Base-by-base conservation (phyloP, 2,797 vertebrate genomes). In the Gobionotothen gibberifrons region DNA sequence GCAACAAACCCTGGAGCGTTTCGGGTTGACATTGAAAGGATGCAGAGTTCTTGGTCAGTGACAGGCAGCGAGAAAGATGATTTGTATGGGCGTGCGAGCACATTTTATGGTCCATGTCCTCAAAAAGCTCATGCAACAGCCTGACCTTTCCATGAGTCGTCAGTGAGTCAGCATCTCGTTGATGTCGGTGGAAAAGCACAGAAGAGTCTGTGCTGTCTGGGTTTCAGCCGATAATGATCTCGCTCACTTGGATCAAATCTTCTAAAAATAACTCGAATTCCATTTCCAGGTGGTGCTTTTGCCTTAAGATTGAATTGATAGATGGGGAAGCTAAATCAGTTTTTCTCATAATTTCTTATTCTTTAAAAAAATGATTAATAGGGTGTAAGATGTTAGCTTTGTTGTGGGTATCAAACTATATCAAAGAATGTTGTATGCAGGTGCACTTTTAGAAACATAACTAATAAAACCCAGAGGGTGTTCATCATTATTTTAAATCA, bases 381-480 rank as follows among this genome's bases (percentile, higher is more conserved):
- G 46, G 53, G 47, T 72, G 49, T 82, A 76, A 77, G 46, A 76
- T 51, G 46, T 74, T 79, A 46, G 57, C 17, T 39, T 9, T 78
- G 14, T 19, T 76, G 53, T 73, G 60, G 63, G 72, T 79, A 57
- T 82, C n/a, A 32, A 73, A 72, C 67, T 73, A 67, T 85, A 69
- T 87, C 43, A 82, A 86, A 84, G 87, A 91, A 89, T 87, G 85
- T 87, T 76, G 78, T 84, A 87, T 87, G 85, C 86, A 86, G 90
- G 82, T 82, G 87, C 85, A 92, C 87, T 91, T 92, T 85, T 87
- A 84, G 81, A 84, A 79, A 79, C 44, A 60, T 60, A 11, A 55
- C 73, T 46, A 60, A 56, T 85, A 64, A 79, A 90, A 74, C 78
- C 71, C 72, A 62, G 48, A 77, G 55, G 64, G 70, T 3, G 47